Conservation (phyloP, 1,140 invertebrate genomes). For the Cydia strobilella region DNA sequence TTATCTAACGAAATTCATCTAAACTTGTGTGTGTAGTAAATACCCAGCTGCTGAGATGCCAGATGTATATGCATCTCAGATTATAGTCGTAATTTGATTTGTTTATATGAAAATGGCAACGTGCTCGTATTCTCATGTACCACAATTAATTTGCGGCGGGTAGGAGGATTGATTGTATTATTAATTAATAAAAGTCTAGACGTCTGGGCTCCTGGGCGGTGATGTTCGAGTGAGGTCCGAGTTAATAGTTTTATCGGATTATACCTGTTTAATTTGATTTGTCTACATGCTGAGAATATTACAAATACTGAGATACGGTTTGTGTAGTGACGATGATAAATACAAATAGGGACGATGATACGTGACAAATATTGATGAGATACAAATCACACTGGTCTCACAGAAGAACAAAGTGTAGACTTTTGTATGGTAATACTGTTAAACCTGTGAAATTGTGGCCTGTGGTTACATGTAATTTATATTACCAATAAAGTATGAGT, state of each 20-base stretch:
- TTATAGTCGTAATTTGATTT: not conserved
- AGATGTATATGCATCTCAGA: not conserved
- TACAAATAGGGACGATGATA: too few relatives aligned
- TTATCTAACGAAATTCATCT: too few relatives aligned
- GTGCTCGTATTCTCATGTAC: not conserved
- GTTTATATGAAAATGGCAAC: not conserved
- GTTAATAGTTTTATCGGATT: constrained; percentile 9
- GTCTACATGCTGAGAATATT: not conserved
- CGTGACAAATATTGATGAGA: too few relatives aligned
- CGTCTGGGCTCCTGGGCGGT: constrained; percentile 16
- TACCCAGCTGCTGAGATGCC: not conserved
- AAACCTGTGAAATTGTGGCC: not conserved
- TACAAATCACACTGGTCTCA: too few relatives aligned
- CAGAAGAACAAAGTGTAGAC: too few relatives aligned
- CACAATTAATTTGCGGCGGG: constrained; percentile 5
- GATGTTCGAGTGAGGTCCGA: not conserved
- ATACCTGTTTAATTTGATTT: constrained; percentile 1
- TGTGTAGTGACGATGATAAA: too few relatives aligned
- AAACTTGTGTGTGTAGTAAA: not conserved
- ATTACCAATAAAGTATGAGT: too few relatives aligned
- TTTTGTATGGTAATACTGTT: not conserved
- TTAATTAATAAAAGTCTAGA: constrained; percentile 33
- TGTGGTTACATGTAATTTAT: too few relatives aligned
- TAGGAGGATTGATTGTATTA: constrained; percentile 19
- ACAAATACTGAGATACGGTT: not conserved